phyloP scores from a whole-genome alignment of 2,888 invertebrate genomes.

The Eristalis pertinax region DNA sequence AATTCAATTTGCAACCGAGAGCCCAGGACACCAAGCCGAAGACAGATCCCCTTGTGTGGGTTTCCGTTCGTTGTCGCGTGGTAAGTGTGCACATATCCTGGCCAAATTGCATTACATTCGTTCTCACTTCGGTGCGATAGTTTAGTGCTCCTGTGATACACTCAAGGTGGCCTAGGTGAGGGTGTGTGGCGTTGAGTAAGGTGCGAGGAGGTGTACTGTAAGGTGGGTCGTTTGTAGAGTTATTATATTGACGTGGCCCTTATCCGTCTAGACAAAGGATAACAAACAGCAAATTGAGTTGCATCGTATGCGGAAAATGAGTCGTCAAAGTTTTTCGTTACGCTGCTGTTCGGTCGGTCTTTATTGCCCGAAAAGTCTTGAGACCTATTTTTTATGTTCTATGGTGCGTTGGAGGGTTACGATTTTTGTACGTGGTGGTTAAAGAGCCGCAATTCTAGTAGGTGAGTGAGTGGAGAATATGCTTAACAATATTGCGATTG shows the following conservation, averaged over 20 bases:
- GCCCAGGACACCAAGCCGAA: neutral
- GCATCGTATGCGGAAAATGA: conserved; percentile 13
- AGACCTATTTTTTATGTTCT: neutral
- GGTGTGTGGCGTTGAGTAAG: conserved; percentile 13
- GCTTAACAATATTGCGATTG: too few species aligned
- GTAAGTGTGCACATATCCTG: conserved; percentile 9
- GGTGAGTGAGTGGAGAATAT: neutral
- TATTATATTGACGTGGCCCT: conserved; percentile 57
- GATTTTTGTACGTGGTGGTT: neutral
- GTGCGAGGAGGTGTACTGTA: neutral
- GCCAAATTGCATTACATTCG: conserved; percentile 47
- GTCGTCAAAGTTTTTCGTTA: neutral
- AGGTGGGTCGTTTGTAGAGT: conserved; percentile 35
- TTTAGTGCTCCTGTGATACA: conserved; percentile 36
- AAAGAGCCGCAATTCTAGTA: neutral
- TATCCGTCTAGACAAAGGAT: conserved; percentile 64
- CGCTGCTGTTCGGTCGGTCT: neutral
- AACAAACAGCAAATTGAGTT: conserved; percentile 43
- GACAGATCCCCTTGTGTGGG: neutral
- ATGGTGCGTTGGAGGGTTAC: neutral
- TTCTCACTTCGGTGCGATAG: conserved; percentile 29
- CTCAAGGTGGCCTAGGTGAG: conserved; percentile 17
- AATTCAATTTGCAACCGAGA: conserved; percentile 54
- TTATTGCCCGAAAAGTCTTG: neutral
- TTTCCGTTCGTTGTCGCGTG: conserved; percentile 43